Conservation (phyloP, 2,888 invertebrate species). For the Allacma fusca region DNA sequence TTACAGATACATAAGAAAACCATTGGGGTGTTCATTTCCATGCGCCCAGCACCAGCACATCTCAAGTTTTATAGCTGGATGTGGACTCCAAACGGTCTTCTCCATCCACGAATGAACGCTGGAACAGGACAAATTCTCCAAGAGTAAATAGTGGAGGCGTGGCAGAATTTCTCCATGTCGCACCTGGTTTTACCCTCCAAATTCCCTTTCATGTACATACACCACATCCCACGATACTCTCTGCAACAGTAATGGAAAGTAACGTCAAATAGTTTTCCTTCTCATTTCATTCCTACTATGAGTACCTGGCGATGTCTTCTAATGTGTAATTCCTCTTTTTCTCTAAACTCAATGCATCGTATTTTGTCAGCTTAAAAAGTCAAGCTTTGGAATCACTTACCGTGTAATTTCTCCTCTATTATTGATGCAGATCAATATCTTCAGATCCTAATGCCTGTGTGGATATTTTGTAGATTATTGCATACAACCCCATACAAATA, state of each 20-base stretch:
- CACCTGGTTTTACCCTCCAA: conserved; percentile 35
- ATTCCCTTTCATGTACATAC: not conserved
- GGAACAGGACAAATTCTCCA: conserved; percentile 21
- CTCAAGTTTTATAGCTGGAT: conserved; percentile 1
- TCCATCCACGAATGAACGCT: conserved; percentile 13
- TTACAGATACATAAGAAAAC: conserved; percentile 3
- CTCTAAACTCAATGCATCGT: too few relatives aligned
- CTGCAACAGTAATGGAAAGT: not conserved
- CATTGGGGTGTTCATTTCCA: conserved; percentile 18
- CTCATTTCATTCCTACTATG: not conserved
- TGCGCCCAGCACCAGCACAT: conserved; percentile 24
- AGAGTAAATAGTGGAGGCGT: conserved; percentile 45
- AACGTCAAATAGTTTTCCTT: not conserved
- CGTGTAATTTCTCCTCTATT: conserved; percentile 6
- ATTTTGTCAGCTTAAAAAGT: too few relatives aligned
- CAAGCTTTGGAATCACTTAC: not conserved
- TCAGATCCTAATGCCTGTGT: too few relatives aligned
- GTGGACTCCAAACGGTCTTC: not conserved
- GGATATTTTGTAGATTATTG: too few relatives aligned
- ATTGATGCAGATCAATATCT: not conserved
- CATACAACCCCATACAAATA: too few relatives aligned
- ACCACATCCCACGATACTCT: not conserved
- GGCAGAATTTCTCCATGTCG: conserved; percentile 29
- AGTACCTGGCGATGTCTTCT: not conserved
- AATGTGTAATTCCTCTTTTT: too few relatives aligned